A percentile compares a stretch with the other conserved stretches of the same genome.
Conservation (phyloP, 1,140 invertebrate genomes). For the Chironomus striatipennis region DNA sequence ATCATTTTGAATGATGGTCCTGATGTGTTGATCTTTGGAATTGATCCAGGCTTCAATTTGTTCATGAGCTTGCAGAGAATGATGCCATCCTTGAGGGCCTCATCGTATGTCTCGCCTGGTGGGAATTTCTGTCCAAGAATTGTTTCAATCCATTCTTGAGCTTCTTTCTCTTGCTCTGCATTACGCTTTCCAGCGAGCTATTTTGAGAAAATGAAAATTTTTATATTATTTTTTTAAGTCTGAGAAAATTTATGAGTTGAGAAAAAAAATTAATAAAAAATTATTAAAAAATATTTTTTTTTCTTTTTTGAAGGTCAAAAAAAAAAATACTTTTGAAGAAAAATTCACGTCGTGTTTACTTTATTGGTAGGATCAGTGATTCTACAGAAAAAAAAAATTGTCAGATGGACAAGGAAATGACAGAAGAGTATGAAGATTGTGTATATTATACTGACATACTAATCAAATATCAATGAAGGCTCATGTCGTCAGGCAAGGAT, state of each 20-base stretch:
- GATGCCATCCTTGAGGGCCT: conserved; percentile 76
- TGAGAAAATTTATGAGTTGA: too few relatives aligned
- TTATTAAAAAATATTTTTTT: not conserved
- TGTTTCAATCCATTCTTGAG: conserved; percentile 84
- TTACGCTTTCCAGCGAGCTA: conserved; percentile 85
- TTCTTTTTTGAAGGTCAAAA: too few relatives aligned
- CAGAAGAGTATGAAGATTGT: too few relatives aligned
- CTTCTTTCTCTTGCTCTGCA: conserved; percentile 77
- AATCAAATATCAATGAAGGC: too few relatives aligned
- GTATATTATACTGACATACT: too few relatives aligned
- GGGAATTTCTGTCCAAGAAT: conserved; percentile 81
- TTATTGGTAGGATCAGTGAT: too few relatives aligned
- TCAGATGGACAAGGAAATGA: too few relatives aligned
- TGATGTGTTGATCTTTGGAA: conserved; percentile 78
- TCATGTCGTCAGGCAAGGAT: too few relatives aligned
- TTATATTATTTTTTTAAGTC: conserved; percentile 26
- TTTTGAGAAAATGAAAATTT: conserved; percentile 28
- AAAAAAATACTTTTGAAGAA: too few relatives aligned
- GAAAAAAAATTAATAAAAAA: not conserved
- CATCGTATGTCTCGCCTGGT: conserved; percentile 61
- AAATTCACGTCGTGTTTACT: too few relatives aligned
- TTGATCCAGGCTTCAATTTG: conserved; percentile 69
- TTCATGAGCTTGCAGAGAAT: conserved; percentile 88
- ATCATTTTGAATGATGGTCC: conserved; percentile 92
- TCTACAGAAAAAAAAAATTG: too few relatives aligned